Evolutionary conservation across 1,140 invertebrate species (phyloP), one percentile per base, ranked within the genome.

Genomic region (Leptinotarsa texana): DNA sequence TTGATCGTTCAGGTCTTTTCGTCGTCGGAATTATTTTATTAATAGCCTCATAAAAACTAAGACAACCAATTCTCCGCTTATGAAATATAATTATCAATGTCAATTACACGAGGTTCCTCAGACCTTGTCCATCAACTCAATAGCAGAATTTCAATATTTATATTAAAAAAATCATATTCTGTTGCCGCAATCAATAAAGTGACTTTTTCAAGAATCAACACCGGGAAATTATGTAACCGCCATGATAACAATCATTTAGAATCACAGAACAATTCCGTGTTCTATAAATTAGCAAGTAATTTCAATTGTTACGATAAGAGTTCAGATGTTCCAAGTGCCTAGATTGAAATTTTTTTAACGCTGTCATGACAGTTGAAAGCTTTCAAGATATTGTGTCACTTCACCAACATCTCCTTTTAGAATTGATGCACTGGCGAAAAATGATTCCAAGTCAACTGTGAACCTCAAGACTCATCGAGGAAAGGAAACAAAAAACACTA

Each of bases 351-450:
- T 42, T 42, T 42, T 42, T 0, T 11, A 42, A 42, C 1, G 33
- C 33, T 42, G 33, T 42, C 33, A 42, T 42, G 33, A 18, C 15
- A 62, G 61, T n/a, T 21, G 21, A 62, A 62, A 21, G 17, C 15
- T 62, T 62, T 62, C 5, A 62, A 62, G 21, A 21, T 62, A 18
- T 17, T n/a, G 5, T 17, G 17, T 62, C 61, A 17, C 17, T 21
- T 62, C 17, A 21, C 11, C 21, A 18, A 62, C 21, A 62, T 47
- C 57, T 66, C 71, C 33, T 75, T 62, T 68, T 73, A 51, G 47
- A 63, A 72, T 74, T 66, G 66, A n/a, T 65, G 13, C 48, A 67
- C 33, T 18, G n/a, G 49, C 22, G 13, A n/a, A 17, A 33, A 51
- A 42, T 18, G 57, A 17, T 74, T 68, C 48, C 33, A 42, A 42